phyloP scores from a whole-genome alignment of 1,140 invertebrate species.

The Diplogasteroides magnus region DNA sequence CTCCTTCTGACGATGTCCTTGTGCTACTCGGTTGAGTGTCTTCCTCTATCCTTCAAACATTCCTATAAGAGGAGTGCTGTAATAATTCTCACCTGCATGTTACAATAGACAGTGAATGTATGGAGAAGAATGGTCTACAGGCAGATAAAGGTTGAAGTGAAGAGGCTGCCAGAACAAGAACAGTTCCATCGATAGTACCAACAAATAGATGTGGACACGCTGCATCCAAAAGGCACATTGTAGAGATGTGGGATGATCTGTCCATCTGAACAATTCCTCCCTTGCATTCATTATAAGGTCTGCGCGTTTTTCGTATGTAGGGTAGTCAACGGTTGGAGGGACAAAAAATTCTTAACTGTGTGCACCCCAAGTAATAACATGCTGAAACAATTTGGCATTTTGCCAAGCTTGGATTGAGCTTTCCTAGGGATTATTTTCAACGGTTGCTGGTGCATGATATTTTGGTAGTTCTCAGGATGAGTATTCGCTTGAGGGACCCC shows the following conservation, averaged over 20 bases:
- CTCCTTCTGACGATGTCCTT: neutral
- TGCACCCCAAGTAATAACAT: too few species aligned
- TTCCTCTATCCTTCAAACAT: neutral
- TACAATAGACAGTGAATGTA: neutral
- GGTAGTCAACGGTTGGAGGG: too few species aligned
- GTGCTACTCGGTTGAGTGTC: neutral
- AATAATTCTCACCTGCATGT: neutral
- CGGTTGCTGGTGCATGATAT: too few species aligned
- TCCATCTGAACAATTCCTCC: conserved; percentile 1
- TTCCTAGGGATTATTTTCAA: too few species aligned
- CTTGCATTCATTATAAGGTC: too few species aligned
- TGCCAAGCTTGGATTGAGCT: too few species aligned
- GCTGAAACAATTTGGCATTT: too few species aligned
- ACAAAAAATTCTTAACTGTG: too few species aligned
- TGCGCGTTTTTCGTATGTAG: too few species aligned
- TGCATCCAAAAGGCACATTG: neutral
- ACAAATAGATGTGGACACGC: neutral
- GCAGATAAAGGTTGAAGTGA: neutral
- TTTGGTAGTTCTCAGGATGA: too few species aligned
- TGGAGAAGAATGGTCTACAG: neutral
- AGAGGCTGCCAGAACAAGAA: neutral
- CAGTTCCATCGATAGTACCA: neutral
- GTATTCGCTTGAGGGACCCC: too few species aligned
- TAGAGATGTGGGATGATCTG: neutral
- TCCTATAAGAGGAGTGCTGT: too few species aligned